Evolutionary conservation across 35 echinoderm and acorn worm genomes (phyloP), one percentile per base, ranked within the genome.

Genomic region (Heliocidaris erythrogramma): DNA sequence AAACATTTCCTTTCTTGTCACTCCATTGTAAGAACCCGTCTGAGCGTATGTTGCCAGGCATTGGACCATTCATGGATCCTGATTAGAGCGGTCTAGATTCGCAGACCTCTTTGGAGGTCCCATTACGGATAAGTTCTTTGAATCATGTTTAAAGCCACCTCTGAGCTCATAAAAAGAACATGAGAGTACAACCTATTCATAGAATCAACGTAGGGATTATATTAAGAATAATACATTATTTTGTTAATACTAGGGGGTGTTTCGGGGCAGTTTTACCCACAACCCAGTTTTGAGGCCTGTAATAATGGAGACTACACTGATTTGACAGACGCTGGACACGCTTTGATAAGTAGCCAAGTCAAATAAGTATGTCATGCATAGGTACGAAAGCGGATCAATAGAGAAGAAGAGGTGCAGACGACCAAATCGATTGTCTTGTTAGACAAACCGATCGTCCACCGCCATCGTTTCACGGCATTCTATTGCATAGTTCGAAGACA

Each of bases 1-100:
- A 78, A 78, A 78, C 65, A 78, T 78, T 78, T 78, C 65, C n/a
- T 78, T 78, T 27, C 65, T 78, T 78, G 65, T 78, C 65, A n/a
- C 65, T 24, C 8, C 21, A 78, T 78, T 78, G 65, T 78, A 2
- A 78, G 65, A 78, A 78, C 21, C n/a, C 65, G 65, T 78, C 65
- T 78, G 27, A 78, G 65, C 65, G 65, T 78, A 21, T 21, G 65
- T 78, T 78, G 65, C 65, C 65, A 78, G n/a, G 65, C 65, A 78
- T 78, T 78, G 18, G 27, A 78, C 65, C 18, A 78, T 78, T 78
- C 65, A 78, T 78, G 8, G 65, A 27, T 78, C 27, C 65, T 78
- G 65, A 78, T 78, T 78, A n/a, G 65, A 78, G 65, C 27, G 21
- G 0, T 5, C 7, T 21, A 7, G 27, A 12, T 29, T 17, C 65